Evolutionary conservation across 35 echinoderm and acorn worm genomes (phyloP).

Genomic region (Chiridota heheva): DNA sequence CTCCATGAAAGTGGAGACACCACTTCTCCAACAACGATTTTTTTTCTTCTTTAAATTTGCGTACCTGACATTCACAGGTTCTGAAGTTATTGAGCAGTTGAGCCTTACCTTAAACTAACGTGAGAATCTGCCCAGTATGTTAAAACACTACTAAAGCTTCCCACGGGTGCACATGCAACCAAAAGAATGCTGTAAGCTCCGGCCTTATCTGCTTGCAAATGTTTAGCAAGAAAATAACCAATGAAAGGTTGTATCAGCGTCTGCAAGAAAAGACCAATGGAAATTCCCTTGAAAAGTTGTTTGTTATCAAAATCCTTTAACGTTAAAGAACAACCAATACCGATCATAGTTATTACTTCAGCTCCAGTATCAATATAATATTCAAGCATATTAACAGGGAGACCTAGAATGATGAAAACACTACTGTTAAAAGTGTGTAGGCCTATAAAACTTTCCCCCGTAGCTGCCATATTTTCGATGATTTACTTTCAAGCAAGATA

Average conservation of each 20-base stretch:
- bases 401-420: background rate
- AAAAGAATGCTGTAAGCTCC: constrained; percentile 6
- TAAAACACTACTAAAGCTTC: constrained; percentile 3
- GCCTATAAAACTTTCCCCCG: too few relatives aligned
- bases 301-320: background rate
- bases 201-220: background rate
- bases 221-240: constrained; percentile 10
- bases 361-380: background rate
- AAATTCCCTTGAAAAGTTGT: constrained; percentile 12
- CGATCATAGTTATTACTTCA: constrained; percentile 2
- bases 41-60: too few relatives aligned
- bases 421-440: background rate
- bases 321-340: constrained; percentile 17
- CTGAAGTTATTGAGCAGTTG: background rate
- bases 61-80: background rate
- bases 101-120: constrained; percentile 23
- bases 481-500: background rate
- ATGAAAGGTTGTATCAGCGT: constrained; percentile 20
- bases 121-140: constrained; percentile 17
- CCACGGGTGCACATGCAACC: constrained; percentile 16
- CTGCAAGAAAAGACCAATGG: constrained; percentile 30
- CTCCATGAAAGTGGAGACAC: too few relatives aligned
- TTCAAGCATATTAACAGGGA: background rate
- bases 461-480: background rate
- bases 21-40: too few relatives aligned